Conservation (phyloP, 2,888 invertebrate genomes). For the Heliconius ismenius region DNA sequence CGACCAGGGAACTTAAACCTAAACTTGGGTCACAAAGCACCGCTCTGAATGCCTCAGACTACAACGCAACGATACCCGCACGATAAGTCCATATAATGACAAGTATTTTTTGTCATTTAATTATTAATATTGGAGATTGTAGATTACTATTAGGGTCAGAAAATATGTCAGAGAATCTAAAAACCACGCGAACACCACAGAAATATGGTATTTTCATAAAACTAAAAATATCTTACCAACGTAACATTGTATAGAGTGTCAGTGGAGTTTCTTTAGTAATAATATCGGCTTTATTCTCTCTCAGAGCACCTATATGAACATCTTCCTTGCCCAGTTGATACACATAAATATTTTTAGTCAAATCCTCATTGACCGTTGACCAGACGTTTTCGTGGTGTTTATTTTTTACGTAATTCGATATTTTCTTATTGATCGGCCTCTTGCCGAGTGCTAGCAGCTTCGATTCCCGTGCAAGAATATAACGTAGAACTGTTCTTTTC, state of each 20-base stretch:
- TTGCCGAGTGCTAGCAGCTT: constrained; percentile 63
- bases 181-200: too few species aligned
- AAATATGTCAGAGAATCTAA: too few species aligned
- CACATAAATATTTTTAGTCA: constrained; percentile 60
- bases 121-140: too few species aligned
- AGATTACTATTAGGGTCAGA: too few species aligned
- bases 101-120: too few species aligned
- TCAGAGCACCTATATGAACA: not conserved
- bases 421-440: constrained; percentile 68
- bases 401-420: constrained; percentile 60
- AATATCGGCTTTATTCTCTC: not conserved
- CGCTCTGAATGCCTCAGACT: too few species aligned
- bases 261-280: not conserved
- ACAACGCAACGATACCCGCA: too few species aligned
- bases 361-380: constrained; percentile 63
- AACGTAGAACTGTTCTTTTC: constrained; percentile 62
- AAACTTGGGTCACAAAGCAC: too few species aligned
- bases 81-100: too few species aligned
- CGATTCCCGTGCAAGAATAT: constrained; percentile 65
- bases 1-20: too few species aligned
- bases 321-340: not conserved
- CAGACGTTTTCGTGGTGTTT: constrained; percentile 59
- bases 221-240: constrained; percentile 14
- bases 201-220: not conserved
- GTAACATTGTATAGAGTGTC: constrained; percentile 30